Percentiles rank a stretch among this genome's conserved stretches.
These are phyloP conservation scores for Melinaea marsaeus DNA, from an alignment of 2,888 invertebrate genomes.

Conservation along the genomic window DNA sequence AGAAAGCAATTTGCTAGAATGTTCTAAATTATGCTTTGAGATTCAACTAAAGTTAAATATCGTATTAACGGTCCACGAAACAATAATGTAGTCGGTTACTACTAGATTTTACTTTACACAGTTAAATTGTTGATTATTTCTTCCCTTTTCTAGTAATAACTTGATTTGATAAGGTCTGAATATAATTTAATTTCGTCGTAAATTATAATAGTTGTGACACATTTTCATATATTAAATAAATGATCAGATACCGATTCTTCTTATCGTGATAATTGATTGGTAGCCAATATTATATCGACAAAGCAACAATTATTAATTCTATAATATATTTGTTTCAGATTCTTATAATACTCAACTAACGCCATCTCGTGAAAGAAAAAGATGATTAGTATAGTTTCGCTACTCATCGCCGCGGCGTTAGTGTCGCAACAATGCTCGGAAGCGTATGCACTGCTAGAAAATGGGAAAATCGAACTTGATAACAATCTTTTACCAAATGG, in stretches of 20 bases:
- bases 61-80: neutral
- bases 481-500: slow-evolving; percentile 57
- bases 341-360: slow-evolving; percentile 27
- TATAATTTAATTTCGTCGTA: neutral
- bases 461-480: slow-evolving; percentile 47
- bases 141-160: slow-evolving; percentile 3
- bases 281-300: no score
- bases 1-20: no score
- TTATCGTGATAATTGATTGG: no score
- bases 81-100: neutral
- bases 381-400: slow-evolving; percentile 60
- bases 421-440: slow-evolving; percentile 54
- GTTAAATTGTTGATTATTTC: slow-evolving; percentile 3
- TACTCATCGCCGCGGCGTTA: slow-evolving; percentile 61
- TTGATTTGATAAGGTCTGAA: neutral
- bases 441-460: slow-evolving; percentile 49
- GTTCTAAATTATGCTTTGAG: no score
- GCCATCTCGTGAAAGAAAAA: slow-evolving; percentile 52
- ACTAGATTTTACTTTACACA: neutral
- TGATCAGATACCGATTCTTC: no score
- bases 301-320: no score
- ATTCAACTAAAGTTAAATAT: no score
- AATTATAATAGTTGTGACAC: no score
- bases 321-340: slow-evolving; percentile 25
- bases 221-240: no score